Base-by-base conservation (phyloP, 1,140 invertebrate genomes). In the Thaumatotibia leucotreta region DNA sequence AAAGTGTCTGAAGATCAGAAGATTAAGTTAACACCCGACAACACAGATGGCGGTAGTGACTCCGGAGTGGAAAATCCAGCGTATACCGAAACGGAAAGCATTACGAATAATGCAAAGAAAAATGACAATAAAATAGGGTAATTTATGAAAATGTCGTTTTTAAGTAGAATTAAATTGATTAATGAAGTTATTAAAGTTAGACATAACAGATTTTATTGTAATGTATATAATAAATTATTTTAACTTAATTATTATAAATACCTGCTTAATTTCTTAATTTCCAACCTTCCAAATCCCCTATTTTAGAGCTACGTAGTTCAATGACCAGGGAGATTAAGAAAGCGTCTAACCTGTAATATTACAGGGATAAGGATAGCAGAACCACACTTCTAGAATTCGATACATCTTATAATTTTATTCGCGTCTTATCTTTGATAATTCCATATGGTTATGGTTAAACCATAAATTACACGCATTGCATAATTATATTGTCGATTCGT, bases 11-110 rank as follows among this genome's bases (percentile, higher is more conserved):
- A 65, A 6, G 74, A 75, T 33, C 73, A 71, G 24, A 64, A 70
- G 45, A 64, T 65, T 24, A 83, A 82, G 63, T 72, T 76, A 50
- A 61, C 68, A 0, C 11, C 74, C 6, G 80, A 91, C 66, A 86
- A 69, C 66, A 85, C 73, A 80, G 86, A 84, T 85, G 86, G 84
- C 81, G 78, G 82, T 63, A 87, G 79, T 65, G 82, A 91, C 50
- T 91, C 87, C 5, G 92, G 92, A 22, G 79, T 91, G 0, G 87
- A 91, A 45, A 93, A 93, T 75, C 88, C 84, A 0, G 87, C 86
- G 0, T 92, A 91, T 67, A 88, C 83, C 32, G 83, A 86, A 20
- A 89, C 85, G 0, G 89, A 90, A 27, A 73, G 39, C 22, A 39
- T 49, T 50, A 4, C 64, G 27, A 65, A 66, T 45, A 64, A 75